phyloP scores from a whole-genome alignment of 1,140 invertebrate genomes.

The Saccostrea glomerata region DNA sequence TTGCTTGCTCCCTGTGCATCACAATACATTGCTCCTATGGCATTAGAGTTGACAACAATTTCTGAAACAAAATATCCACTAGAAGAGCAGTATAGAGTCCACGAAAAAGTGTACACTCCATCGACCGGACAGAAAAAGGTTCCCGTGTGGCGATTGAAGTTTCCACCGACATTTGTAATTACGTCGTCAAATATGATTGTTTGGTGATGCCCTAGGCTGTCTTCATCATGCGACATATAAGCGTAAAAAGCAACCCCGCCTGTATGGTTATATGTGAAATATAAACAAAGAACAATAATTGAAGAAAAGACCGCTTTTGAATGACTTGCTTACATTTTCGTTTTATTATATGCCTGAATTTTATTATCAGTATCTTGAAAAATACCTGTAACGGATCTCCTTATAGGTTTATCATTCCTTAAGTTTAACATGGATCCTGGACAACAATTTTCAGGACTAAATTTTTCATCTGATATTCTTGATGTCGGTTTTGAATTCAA shows the following conservation, averaged over 20 bases:
- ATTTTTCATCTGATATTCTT: too few relatives aligned
- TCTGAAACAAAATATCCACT: not conserved
- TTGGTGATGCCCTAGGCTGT: not conserved
- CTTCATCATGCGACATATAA: not conserved
- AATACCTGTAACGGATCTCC: too few relatives aligned
- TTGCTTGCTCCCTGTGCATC: not conserved
- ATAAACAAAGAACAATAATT: too few relatives aligned
- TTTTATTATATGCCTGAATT: too few relatives aligned
- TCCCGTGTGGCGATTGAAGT: not conserved
- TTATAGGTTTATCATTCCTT: too few relatives aligned
- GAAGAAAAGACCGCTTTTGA: too few relatives aligned
- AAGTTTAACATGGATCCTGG: too few relatives aligned
- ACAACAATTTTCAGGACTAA: too few relatives aligned
- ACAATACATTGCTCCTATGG: not conserved
- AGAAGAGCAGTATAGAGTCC: not conserved
- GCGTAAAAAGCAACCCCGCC: not conserved
- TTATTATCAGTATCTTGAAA: too few relatives aligned
- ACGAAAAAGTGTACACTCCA: not conserved
- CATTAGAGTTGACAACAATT: not conserved
- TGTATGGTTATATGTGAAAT: not conserved
- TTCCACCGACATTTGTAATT: not conserved
- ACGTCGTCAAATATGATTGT: not conserved
- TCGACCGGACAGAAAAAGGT: not conserved
- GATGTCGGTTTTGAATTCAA: too few relatives aligned
- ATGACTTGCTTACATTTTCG: too few relatives aligned